Base-by-base conservation (phyloP, 2,797 vertebrate species). In the Tragelaphus eurycerus region DNA sequence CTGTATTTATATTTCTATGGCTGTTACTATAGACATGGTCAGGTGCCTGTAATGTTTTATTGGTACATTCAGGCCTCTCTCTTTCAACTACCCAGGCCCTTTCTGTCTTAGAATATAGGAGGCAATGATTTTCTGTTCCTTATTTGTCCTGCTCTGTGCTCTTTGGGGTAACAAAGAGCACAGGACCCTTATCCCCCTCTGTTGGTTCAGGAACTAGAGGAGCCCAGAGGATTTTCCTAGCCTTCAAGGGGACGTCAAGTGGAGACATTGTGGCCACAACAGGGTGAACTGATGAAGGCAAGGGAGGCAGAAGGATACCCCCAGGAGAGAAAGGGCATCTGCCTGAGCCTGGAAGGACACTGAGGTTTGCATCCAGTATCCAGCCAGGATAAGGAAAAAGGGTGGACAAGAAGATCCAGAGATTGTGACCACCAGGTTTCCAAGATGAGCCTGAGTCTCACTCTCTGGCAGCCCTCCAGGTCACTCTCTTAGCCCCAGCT, bases 361-460 rank as follows among this genome's bases (percentile, higher is more conserved):
- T 0, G 4, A 12, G 27, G 3, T 54, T 4, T 34, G 4, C 34
- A 17, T 67, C 29, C 3, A n/a, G 54, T 48, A n/a, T 17, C 64
- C 87, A 86, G 19, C 1, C 1, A 14, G 50, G 46, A n/a, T 67
- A 34, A 55, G 34, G 48, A 19, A 34, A 27, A n/a, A 31, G 10
- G 16, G 19, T 13, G 17, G 52, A 15, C 13, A 38, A 34, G 15
- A 82, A 93, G 67, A 48, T 38, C 38, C 27, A 55, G 31, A 11
- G 1, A 82, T 0, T 8, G 23, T 23, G 21, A 43, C 21, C 0
- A 0, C 9, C 2, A 1, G n/a, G 8, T 12, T 46, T 62, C 29
- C 10, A 50, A 23, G 43, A 52, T 13, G 21, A 0, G 0, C 17
- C 79, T 1, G 27, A 46, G 16, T 25, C 59, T 34, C 21, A 38